Conservation (phyloP, 2,797 vertebrate genomes). For the Notoglanidium macrostoma region DNA sequence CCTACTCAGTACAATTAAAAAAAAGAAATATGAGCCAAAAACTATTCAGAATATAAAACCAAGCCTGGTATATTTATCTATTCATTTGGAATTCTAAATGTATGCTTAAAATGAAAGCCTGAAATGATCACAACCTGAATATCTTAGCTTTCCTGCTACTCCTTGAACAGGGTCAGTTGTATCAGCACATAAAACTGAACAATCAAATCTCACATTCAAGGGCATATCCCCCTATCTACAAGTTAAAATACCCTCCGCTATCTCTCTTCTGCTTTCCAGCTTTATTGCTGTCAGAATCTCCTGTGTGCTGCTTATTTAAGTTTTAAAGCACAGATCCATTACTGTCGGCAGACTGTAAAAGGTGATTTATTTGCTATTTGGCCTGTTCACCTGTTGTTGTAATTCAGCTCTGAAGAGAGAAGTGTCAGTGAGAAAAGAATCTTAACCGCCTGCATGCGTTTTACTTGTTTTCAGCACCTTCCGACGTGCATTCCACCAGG, state of each 20-base stretch:
- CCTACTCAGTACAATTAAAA: background rate
- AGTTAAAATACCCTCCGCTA: constrained; percentile 38
- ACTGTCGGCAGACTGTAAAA: constrained; percentile 69
- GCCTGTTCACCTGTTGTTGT: constrained; percentile 63
- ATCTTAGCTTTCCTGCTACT: background rate
- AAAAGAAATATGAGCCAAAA: constrained; percentile 7
- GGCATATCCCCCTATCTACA: constrained; percentile 55
- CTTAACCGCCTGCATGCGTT: constrained; percentile 37
- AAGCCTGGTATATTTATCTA: background rate
- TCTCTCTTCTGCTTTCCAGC: constrained; percentile 15
- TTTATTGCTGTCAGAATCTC: constrained; percentile 60
- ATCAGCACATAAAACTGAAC: constrained; percentile 38
- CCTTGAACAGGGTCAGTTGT: constrained; percentile 45
- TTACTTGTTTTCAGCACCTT: constrained; percentile 51
- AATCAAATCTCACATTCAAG: constrained; percentile 45
- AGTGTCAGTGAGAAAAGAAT: constrained; percentile 54
- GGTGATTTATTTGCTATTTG: constrained; percentile 68
- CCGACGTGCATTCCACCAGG: background rate
- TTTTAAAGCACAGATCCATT: constrained; percentile 67
- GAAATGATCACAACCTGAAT: background rate
- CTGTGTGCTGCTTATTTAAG: constrained; percentile 61
- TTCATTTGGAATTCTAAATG: background rate
- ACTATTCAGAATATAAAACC: background rate
- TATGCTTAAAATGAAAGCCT: background rate
- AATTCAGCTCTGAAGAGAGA: constrained; percentile 65